phyloP scores from a whole-genome alignment of 2,113 vertebrate species.

The Gymnocephalus cernua region DNA sequence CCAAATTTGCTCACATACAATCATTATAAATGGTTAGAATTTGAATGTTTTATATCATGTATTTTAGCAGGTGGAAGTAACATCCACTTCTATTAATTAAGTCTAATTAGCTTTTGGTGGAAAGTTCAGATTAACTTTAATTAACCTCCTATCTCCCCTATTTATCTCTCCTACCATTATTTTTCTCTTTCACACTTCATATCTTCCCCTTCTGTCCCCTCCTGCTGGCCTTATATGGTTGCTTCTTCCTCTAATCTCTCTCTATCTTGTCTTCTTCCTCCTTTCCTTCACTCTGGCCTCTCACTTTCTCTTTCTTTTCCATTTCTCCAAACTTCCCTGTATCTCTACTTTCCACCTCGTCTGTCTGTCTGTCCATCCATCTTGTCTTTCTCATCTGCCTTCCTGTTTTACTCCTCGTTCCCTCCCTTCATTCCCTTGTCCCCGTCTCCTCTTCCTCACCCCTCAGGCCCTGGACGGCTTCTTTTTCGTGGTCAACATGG shows the following conservation, averaged over 20 bases:
- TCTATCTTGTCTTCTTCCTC: background rate
- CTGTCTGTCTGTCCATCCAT: background rate
- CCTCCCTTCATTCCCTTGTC: too few species aligned
- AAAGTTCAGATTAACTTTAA: conserved; percentile 33
- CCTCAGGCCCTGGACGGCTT: conserved; percentile 96
- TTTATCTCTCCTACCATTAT: background rate
- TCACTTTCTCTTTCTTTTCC: background rate
- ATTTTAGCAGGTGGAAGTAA: background rate
- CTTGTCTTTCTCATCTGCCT: background rate
- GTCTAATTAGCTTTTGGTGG: conserved; percentile 2
- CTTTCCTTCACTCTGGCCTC: background rate
- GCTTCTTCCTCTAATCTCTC: background rate
- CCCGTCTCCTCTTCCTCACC: background rate
- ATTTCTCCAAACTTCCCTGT: background rate
- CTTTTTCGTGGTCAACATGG: conserved; percentile 98
- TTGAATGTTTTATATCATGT: background rate
- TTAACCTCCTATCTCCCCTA: background rate
- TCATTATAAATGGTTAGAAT: background rate
- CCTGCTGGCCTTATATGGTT: background rate
- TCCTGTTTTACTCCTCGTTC: background rate
- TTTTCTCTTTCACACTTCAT: too few species aligned
- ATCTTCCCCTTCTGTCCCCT: background rate
- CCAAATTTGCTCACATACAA: background rate
- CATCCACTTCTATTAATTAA: background rate
- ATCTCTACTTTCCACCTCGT: background rate